These are phyloP conservation scores for Brachyistius frenatus DNA, from an alignment of 2,113 vertebrate genomes.

Conservation along the genomic window DNA sequence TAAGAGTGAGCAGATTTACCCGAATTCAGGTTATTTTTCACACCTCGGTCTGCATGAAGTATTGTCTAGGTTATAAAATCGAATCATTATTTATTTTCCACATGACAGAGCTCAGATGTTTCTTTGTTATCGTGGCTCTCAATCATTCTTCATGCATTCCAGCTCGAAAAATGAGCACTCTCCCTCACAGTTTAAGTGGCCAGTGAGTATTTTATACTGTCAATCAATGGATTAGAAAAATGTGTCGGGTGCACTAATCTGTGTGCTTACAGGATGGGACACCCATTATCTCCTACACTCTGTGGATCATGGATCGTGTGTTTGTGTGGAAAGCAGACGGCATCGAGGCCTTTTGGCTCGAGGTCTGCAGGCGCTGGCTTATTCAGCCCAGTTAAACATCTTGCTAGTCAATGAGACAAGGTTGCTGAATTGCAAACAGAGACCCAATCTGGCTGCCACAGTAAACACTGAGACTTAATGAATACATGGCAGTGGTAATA, in stretches of 20 bases:
- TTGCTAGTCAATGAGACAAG: conserved; percentile 6
- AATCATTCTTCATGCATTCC: background rate
- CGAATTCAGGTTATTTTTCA: background rate
- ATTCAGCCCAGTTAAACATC: conserved; percentile 3
- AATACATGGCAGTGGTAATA: conserved; percentile 20
- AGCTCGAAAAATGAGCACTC: background rate
- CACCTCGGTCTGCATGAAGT: background rate
- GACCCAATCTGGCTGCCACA: conserved; percentile 7
- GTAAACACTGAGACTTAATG: background rate
- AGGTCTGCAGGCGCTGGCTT: background rate
- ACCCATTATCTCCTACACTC: background rate
- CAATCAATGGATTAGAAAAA: conserved; percentile 8
- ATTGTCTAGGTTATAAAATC: background rate
- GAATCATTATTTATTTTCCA: conserved; percentile 18
- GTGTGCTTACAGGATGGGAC: background rate
- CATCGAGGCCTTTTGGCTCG: background rate
- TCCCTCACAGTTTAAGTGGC: background rate
- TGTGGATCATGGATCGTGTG: background rate
- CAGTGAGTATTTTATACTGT: background rate
- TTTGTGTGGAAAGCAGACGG: conserved; percentile 15
- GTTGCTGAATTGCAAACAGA: conserved; percentile 7
- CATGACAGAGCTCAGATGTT: background rate
- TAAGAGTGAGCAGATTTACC: background rate
- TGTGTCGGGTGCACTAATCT: background rate
- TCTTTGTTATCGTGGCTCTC: conserved; percentile 17